A percentile compares a stretch with the other conserved stretches of the same genome.
Conservation (phyloP, 2,888 invertebrate species). For the Ptychoptera albimana region DNA sequence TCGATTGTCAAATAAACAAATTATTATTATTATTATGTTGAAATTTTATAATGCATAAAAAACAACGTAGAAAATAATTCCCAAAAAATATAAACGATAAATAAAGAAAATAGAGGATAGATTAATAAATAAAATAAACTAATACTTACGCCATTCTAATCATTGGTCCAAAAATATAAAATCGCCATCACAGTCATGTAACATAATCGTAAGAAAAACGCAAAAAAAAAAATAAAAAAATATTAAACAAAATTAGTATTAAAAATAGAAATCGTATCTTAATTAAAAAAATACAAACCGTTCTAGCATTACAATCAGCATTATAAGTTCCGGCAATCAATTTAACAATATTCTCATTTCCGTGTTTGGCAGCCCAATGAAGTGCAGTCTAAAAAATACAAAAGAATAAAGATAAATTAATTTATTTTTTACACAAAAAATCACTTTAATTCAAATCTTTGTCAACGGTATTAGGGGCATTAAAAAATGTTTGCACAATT, state of each 20-base stretch:
- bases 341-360: conserved; percentile 80
- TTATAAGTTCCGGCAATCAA: conserved; percentile 76
- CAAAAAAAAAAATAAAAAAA: background rate
- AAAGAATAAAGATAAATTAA: conserved; percentile 5
- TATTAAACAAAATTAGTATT: conserved; percentile 6
- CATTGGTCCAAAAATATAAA: background rate
- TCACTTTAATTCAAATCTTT: no score
- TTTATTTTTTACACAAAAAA: background rate
- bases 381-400: conserved; percentile 66
- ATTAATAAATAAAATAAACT: conserved; percentile 16
- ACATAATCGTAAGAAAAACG: background rate
- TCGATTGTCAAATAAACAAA: no score
- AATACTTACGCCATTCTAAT: conserved; percentile 26
- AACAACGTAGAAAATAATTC: no score
- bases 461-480: no score
- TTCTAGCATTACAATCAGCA: conserved; percentile 70
- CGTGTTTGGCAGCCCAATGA: conserved; percentile 94
- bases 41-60: no score
- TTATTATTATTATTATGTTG: no score
- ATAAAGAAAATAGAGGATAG: background rate
- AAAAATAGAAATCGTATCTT: conserved; percentile 1
- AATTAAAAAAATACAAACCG: conserved; percentile 43
- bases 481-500: background rate
- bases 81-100: no score
- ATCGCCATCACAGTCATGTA: conserved; percentile 2